Evolutionary conservation across 2,797 vertebrate genomes (phyloP).

Genomic region (Kryptolebias ocellatus): DNA sequence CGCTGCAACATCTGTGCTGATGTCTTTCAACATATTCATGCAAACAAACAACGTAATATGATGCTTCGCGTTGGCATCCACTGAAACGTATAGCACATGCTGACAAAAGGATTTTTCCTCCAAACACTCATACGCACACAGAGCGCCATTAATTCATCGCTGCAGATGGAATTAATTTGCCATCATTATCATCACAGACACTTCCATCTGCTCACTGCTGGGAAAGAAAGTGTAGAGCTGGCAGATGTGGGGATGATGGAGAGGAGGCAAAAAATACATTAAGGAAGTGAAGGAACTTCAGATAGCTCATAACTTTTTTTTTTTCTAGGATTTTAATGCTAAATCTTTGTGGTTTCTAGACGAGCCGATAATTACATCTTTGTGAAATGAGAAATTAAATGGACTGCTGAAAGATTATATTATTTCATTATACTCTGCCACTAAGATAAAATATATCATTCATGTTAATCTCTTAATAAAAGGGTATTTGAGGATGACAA

Average conservation of each 20-base stretch:
- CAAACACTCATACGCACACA: slow-evolving; percentile 16
- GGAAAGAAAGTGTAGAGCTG: slow-evolving; percentile 43
- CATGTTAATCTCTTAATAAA: slow-evolving; percentile 6
- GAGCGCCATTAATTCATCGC: slow-evolving; percentile 11
- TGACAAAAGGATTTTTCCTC: slow-evolving; percentile 28
- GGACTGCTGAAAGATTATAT: slow-evolving; percentile 1
- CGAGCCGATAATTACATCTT: slow-evolving; percentile 19
- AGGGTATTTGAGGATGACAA: not conserved
- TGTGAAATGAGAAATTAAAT: slow-evolving; percentile 6
- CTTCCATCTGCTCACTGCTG: slow-evolving; percentile 66
- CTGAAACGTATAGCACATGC: slow-evolving; percentile 1
- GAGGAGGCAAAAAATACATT: not conserved
- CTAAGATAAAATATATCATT: not conserved
- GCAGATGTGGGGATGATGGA: slow-evolving; percentile 35
- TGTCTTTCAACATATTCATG: not conserved
- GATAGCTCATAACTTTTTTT: not conserved
- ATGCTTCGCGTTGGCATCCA: slow-evolving; percentile 4
- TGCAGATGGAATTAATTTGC: slow-evolving; percentile 73
- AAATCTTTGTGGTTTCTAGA: slow-evolving; percentile 11
- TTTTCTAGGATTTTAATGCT: slow-evolving; percentile 9
- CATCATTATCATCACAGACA: slow-evolving; percentile 64
- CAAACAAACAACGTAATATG: not conserved
- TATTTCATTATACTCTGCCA: not conserved
- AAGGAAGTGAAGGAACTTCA: slow-evolving; percentile 10
- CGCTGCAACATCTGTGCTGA: not conserved